Base-by-base conservation (phyloP, 1,140 invertebrate species). In the Eumaeus atala region DNA sequence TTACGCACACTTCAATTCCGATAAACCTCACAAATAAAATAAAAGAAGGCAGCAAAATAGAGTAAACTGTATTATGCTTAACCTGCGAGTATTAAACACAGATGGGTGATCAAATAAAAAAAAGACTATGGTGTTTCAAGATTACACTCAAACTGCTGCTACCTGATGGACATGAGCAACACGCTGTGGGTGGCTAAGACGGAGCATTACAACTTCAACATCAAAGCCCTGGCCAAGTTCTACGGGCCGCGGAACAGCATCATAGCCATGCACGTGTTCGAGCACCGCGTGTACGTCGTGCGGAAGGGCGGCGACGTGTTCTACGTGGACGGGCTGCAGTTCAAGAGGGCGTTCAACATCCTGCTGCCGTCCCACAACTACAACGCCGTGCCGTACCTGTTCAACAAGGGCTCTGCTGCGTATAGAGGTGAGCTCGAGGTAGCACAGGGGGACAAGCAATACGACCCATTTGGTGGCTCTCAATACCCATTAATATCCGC, bases 261-360 rank as follows among this genome's bases (percentile, higher is more conserved):
- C 17, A 16, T 44, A 5, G 42, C 34, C 12, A 51, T 67, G 33
- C 56, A 61, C 21, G 53, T 61, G 7, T 47, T 61, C 38, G 40
- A 48, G n/a, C 40, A 51, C 35, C 51, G 64, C 14, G 56, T 67
- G 49, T 64, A 64, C 51, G 18, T 67, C 10, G 37, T 64, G 42
- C 48, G 54, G 12, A 64, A 33, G 47, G 57, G 37, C 12, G 62
- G 62, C 10, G 18, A 54, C 44, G 42, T 64, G 11, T 37, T 58
- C 28, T 35, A 36, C n/a, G 35, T 57, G 7, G 58, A 64, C 21
- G 33, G 17, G 42, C 21, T 48, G 35, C 1, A 61, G 28, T 52
- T 58, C 37, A 52, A 44, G n/a, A 58, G 53, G 10, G 10, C 61
- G 11, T 52, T 40, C 10, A 21, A 51, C 28, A 55, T 64, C 1